phyloP scores from a whole-genome alignment of 2,113 vertebrate genomes.

The Thunnus maccoyii region DNA sequence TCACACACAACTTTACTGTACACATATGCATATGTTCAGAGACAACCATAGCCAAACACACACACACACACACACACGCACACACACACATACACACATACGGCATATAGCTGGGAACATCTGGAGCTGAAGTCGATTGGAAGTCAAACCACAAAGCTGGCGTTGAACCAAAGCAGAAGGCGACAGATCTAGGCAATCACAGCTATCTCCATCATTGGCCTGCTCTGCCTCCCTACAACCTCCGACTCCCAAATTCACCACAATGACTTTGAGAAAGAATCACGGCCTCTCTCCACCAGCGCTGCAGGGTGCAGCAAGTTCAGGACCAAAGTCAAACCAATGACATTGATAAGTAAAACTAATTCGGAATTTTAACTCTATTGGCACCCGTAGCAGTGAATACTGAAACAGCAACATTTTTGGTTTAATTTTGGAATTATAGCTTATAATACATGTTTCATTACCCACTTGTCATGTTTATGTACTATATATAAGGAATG shows the following conservation, averaged over 20 bases:
- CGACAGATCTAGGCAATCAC: conserved; percentile 68
- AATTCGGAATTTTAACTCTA: conserved; percentile 24
- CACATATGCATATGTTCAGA: conserved; percentile 43
- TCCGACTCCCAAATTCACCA: conserved; percentile 50
- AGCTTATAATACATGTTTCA: not conserved
- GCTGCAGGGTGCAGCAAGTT: conserved; percentile 46
- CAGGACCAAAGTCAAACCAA: conserved; percentile 61
- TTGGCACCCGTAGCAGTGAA: not conserved
- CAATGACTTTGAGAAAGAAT: conserved; percentile 75
- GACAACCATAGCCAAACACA: conserved; percentile 6
- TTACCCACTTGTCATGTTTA: not conserved
- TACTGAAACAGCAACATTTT: not conserved
- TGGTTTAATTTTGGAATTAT: not conserved
- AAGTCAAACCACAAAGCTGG: conserved; percentile 78
- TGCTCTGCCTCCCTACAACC: conserved; percentile 34
- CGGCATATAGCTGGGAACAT: conserved; percentile 75
- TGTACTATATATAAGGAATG: not conserved
- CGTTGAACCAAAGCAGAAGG: conserved; percentile 65
- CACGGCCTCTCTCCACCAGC: conserved; percentile 41
- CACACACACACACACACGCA: conserved; percentile 17
- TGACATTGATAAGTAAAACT: conserved; percentile 47
- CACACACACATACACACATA: conserved; percentile 41
- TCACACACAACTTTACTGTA: conserved; percentile 1
- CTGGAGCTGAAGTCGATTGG: conserved; percentile 80
- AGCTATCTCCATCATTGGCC: conserved; percentile 53